Evolutionary conservation across 1,140 invertebrate genomes (phyloP), one percentile per base, ranked within the genome.

Genomic region (Plectrocnemia conspersa): DNA sequence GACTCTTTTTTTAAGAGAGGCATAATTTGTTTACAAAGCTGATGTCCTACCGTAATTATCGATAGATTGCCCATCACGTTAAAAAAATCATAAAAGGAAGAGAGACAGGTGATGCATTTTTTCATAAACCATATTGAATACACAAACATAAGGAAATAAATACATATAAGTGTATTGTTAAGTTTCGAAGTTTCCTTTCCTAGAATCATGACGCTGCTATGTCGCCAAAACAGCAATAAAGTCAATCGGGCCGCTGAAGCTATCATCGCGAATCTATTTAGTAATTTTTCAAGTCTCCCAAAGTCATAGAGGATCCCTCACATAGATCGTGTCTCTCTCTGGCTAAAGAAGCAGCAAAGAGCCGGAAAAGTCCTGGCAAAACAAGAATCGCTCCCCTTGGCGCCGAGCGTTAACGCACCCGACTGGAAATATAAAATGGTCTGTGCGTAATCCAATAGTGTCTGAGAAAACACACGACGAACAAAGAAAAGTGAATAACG

Each of bases 221-320:
- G 21, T 24, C 52, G 52, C 52, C 52, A 44, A 40, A 47, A 55
- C 53, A 55, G 48, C 27, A 55, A 55, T 48, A 55, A 48, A 47
- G 45, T 22, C 40, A 42, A 7, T 25, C 33, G 29, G 44, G 42
- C 42, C 38, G 52, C 52, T 54, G 40, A 54, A 54, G 52, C 52
- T 45, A 36, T 55, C 53, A 48, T 38, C 21, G 23, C 32, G 44
- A 25, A 48, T 45, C 44, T 35, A 29, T 36, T 22, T 16, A 4
- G 53, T 48, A 44, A 38, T 55, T 46, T 47, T 36, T 55, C 53
- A 55, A 47, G 35, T 5, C 27, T 23, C 25, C 24, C 25, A 32
- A 24, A 11, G 11, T 22, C 15, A 6, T 13, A 15, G n/a, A 25
- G 35, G 15, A 16, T n/a, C 13, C 5, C 4, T 13, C 6, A 33